phyloP scores from a whole-genome alignment of 1,140 invertebrate genomes.

The Pseudomyrmex dendroicus region DNA sequence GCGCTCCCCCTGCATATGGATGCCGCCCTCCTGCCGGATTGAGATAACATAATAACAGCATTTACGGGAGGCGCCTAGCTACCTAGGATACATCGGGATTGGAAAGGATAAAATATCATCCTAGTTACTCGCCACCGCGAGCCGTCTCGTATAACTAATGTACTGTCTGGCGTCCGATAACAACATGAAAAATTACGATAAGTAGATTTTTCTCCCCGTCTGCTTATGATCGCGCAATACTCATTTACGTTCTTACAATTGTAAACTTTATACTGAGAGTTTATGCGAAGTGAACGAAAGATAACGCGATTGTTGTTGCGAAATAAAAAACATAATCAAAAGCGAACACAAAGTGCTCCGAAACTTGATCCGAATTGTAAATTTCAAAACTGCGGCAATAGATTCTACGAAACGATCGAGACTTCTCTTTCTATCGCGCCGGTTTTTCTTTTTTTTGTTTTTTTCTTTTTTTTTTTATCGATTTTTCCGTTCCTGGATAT shows the following conservation, averaged over 20 bases:
- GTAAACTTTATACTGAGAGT: not conserved
- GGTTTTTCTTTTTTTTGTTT: too few species aligned
- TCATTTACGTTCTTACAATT: not conserved
- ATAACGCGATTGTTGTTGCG: not conserved
- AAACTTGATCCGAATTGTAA: not conserved
- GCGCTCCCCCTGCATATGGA: constrained; percentile 51
- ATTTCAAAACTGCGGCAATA: not conserved
- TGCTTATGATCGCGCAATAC: constrained; percentile 12
- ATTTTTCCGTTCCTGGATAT: constrained; percentile 40
- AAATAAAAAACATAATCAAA: not conserved
- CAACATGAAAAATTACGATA: constrained; percentile 45
- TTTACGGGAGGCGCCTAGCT: constrained; percentile 69
- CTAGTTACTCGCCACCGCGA: constrained; percentile 61
- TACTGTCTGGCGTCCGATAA: constrained; percentile 45
- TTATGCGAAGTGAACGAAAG: not conserved
- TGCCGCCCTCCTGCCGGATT: constrained; percentile 71
- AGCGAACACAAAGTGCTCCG: not conserved
- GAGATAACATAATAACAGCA: constrained; percentile 78
- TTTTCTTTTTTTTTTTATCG: constrained; percentile 24
- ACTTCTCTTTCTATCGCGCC: too few species aligned
- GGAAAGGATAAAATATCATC: constrained; percentile 72
- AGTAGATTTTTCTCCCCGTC: not conserved
- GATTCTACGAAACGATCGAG: not conserved
- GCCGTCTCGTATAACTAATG: constrained; percentile 61
- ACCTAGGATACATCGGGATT: constrained; percentile 71